Base-by-base conservation (phyloP, 2,113 vertebrate genomes). In the Athene cunicularia region DNA sequence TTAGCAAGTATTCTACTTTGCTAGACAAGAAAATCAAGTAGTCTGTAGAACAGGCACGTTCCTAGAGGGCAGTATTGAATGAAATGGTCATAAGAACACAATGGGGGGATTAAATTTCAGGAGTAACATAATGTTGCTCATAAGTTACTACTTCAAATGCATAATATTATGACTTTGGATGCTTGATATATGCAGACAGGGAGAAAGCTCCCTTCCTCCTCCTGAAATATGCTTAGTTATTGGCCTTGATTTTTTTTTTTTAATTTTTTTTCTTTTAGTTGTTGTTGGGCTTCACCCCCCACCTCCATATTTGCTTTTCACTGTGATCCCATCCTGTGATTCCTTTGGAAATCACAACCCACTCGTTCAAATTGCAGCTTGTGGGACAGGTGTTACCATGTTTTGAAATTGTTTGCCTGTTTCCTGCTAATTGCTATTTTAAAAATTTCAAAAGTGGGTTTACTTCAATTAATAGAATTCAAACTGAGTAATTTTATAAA, bases 231-330 rank as follows among this genome's bases (percentile, higher is more conserved):
- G 18, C 14, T 20, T 32, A 20, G 12, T 17, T 62, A 15, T 19
- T 55, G 18, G 7, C 13, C 6, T 79, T 52, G 10, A 45, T 15
- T 30, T 32, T 28, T 39, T n/a, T 13, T 28, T 50, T 8, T 30
- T 70, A n/a, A n/a, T 15, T 50, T 35, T 12, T 27, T 32, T 19
- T 27, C 10, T 58, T 79, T 16, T 11, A 20, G 4, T 43, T 50
- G 6, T 30, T 62, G 5, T 62, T 67, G 23, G 8, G 9, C 11
- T 53, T 10, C 27, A 4, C 1, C 5, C 3, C 2, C 9, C 20
- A 53, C 14, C 39, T n/a, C 32, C 5, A 0, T 17, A 12, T 85
- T 94, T 79, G 18, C 14, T 59, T 93, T 66, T 43, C 23, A 1
- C 39, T 56, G 2, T 49, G 22, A 72, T 72, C 5, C 5, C 5